Percentiles rank a stretch among this genome's conserved stretches.
phyloP scores from a whole-genome alignment of 2,113 vertebrate genomes.

The Progne subis region DNA sequence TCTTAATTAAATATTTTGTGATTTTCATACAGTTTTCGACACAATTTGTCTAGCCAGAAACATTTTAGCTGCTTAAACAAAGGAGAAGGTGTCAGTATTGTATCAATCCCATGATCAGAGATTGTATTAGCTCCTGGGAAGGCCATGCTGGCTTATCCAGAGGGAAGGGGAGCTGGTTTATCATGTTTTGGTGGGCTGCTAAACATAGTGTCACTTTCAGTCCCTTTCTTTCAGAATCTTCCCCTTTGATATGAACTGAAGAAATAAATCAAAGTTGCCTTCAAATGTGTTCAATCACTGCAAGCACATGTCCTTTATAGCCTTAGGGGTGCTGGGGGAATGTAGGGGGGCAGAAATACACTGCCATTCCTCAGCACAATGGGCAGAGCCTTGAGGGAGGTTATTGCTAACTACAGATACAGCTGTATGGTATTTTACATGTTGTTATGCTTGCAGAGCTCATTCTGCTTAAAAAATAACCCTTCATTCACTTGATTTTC shows the following conservation, averaged over 20 bases:
- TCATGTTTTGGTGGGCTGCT: not conserved
- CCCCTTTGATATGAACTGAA: not conserved
- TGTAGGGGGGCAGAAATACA: rapidly evolving
- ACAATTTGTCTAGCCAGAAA: not conserved
- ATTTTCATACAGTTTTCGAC: not conserved
- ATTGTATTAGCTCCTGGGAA: not conserved
- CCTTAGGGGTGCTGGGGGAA: not conserved
- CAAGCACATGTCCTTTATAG: rapidly evolving
- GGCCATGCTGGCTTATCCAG: not conserved
- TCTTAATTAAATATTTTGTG: not conserved
- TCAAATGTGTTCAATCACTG: not conserved
- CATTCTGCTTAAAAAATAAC: not conserved
- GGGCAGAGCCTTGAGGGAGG: not conserved
- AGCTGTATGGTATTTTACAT: not conserved
- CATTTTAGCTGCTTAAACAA: not conserved
- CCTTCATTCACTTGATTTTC: not conserved
- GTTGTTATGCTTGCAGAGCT: not conserved
- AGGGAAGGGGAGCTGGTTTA: not conserved
- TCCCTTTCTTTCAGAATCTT: not conserved
- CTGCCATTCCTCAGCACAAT: not conserved
- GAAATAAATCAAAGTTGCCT: not conserved
- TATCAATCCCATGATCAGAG: not conserved
- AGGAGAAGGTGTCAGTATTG: not conserved
- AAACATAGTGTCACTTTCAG: not conserved
- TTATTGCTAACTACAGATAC: not conserved